A percentile compares a stretch with the other conserved stretches of the same genome.
Evolutionary conservation across 2,888 invertebrate genomes (phyloP).

Genomic region (Ametastegia equiseti): DNA sequence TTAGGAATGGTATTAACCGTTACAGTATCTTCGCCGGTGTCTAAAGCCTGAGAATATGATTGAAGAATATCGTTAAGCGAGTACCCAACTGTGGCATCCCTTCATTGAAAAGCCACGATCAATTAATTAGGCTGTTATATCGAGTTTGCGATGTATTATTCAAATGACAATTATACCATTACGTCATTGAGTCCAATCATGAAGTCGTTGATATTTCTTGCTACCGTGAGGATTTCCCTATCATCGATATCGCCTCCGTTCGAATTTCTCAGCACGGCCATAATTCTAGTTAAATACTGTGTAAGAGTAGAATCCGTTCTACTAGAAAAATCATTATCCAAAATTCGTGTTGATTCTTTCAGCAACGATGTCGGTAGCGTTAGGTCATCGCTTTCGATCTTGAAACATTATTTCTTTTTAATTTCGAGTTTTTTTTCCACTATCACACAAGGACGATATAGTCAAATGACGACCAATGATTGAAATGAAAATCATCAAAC

Average conservation of each 20-base stretch:
- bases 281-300: not conserved
- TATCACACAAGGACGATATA: too few relatives aligned
- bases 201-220: constrained; percentile 33
- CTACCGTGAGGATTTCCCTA: not conserved
- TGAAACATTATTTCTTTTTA: not conserved
- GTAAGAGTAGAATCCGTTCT: constrained; percentile 9
- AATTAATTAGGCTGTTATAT: too few relatives aligned
- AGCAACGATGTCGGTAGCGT: constrained; percentile 18
- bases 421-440: not conserved
- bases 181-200: constrained; percentile 9
- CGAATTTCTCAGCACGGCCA: not conserved
- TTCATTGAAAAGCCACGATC: too few relatives aligned
- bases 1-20: not conserved
- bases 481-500: not conserved
- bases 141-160: not conserved
- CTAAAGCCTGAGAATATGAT: not conserved
- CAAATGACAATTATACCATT: not conserved
- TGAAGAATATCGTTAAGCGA: not conserved
- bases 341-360: not conserved
- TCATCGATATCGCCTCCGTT: not conserved
- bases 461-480: not conserved
- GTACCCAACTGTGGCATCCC: too few relatives aligned
- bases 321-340: constrained; percentile 33
- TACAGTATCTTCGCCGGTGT: constrained; percentile 12
- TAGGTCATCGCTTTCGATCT: constrained; percentile 30